A percentile compares a stretch with the other conserved stretches of the same genome.
These are phyloP conservation scores for Rana temporaria DNA, from an alignment of 2,113 vertebrate species.

Conservation along the genomic window DNA sequence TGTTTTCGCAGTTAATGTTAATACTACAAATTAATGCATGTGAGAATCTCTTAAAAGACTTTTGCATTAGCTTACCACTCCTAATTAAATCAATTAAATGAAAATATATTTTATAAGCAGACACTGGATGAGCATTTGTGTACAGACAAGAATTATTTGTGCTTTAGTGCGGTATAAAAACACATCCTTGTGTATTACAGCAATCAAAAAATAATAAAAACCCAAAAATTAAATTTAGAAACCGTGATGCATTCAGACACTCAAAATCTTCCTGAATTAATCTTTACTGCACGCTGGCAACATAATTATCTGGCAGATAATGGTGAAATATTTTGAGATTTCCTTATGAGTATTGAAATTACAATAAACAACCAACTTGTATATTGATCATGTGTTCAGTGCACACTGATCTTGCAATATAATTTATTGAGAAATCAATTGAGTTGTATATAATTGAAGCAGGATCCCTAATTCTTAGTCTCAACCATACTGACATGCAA, in stretches of 20 bases:
- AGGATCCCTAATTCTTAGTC: constrained; percentile 32
- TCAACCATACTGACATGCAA: constrained; percentile 14
- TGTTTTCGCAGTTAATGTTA: constrained; percentile 4
- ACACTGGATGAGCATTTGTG: neutral
- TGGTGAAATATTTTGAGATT: constrained; percentile 30
- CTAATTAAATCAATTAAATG: constrained; percentile 14
- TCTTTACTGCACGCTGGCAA: neutral
- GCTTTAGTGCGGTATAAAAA: neutral
- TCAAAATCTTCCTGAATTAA: constrained; percentile 2
- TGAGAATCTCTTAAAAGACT: neutral
- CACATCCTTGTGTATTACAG: neutral
- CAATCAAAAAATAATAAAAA: neutral
- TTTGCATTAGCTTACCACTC: neutral
- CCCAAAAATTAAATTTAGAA: neutral
- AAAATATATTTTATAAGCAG: constrained; percentile 3
- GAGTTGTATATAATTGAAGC: neutral
- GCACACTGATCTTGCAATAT: constrained; percentile 28
- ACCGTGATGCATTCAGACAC: neutral
- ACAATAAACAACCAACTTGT: constrained; percentile 42
- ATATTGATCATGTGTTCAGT: constrained; percentile 29
- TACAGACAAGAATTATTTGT: neutral
- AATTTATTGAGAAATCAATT: constrained; percentile 46
- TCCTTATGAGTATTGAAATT: constrained; percentile 46
- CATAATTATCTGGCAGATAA: constrained; percentile 27
- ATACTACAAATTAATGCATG: constrained; percentile 21